A percentile compares a stretch with the other conserved stretches of the same genome.
phyloP scores from a whole-genome alignment of 2,113 vertebrate genomes.

The Riparia riparia region DNA sequence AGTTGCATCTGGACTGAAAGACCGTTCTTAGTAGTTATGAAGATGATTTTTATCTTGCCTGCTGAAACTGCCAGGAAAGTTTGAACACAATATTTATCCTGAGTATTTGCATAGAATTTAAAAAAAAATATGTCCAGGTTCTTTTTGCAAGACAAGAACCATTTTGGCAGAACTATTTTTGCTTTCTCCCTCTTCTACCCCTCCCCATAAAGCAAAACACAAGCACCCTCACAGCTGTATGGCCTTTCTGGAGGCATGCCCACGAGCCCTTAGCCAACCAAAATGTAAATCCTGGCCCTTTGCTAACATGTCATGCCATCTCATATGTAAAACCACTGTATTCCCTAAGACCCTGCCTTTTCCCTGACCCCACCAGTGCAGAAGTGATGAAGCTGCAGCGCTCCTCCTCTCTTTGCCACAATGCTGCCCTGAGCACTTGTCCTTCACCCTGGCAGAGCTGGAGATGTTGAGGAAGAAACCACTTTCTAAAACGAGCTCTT shows the following conservation, averaged over 20 bases:
- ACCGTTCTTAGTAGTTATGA: not conserved
- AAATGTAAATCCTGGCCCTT: not conserved
- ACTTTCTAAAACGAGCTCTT: not conserved
- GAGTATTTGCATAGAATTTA: not conserved
- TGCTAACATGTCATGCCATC: not conserved
- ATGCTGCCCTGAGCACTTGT: not conserved
- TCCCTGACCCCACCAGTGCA: not conserved
- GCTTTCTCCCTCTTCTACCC: not conserved
- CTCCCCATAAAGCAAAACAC: not conserved
- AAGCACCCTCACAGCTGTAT: not conserved
- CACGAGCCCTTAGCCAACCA: not conserved
- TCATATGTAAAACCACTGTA: not conserved
- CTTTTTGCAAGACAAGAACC: not conserved
- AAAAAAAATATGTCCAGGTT: not conserved
- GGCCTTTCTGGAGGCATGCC: not conserved
- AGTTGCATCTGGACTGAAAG: conserved; percentile 8
- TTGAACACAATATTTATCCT: not conserved
- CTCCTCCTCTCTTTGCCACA: not conserved
- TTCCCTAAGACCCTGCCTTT: not conserved
- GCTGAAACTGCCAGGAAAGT: not conserved
- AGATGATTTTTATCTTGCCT: not conserved
- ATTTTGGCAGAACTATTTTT: not conserved
- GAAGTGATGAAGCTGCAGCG: not conserved
- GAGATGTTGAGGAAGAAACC: not conserved
- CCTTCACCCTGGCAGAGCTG: not conserved